Evolutionary conservation across 2,888 invertebrate genomes (phyloP).

Genomic region (Odontomyia ornata): DNA sequence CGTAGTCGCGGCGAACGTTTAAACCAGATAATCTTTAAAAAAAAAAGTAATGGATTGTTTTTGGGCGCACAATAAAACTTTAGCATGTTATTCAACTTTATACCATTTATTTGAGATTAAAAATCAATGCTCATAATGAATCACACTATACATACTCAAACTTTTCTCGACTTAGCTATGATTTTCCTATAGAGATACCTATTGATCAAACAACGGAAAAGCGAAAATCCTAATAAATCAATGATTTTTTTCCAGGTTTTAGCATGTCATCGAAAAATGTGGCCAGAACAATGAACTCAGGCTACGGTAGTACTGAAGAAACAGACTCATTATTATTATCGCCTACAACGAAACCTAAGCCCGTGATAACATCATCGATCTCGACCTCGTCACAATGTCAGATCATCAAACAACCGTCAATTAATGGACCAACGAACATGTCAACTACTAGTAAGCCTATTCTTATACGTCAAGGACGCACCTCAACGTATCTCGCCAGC

Average conservation of each 20-base stretch:
- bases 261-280: conserved; percentile 65
- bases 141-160: too few relatives aligned
- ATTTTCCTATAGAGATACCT: too few relatives aligned
- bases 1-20: too few relatives aligned
- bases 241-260: conserved; percentile 28
- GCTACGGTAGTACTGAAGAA: conserved; percentile 81
- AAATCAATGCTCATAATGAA: too few relatives aligned
- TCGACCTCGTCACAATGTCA: conserved; percentile 59
- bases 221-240: too few relatives aligned
- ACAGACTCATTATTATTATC: conserved; percentile 80
- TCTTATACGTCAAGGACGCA: conserved; percentile 85
- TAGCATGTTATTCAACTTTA: too few relatives aligned
- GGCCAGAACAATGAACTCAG: conserved; percentile 71
- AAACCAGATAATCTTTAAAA: too few relatives aligned
- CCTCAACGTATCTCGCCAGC: conserved; percentile 77
- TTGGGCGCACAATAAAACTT: too few relatives aligned
- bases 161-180: too few relatives aligned
- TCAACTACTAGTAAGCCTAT: conserved; percentile 76
- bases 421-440: conserved; percentile 61
- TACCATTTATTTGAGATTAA: too few relatives aligned
- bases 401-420: conserved; percentile 58
- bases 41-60: too few relatives aligned
- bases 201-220: too few relatives aligned
- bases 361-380: conserved; percentile 55
- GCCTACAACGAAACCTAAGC: conserved; percentile 61